Evolutionary conservation across 2,797 vertebrate genomes (phyloP).

Genomic region (Peromyscus melanophrys): DNA sequence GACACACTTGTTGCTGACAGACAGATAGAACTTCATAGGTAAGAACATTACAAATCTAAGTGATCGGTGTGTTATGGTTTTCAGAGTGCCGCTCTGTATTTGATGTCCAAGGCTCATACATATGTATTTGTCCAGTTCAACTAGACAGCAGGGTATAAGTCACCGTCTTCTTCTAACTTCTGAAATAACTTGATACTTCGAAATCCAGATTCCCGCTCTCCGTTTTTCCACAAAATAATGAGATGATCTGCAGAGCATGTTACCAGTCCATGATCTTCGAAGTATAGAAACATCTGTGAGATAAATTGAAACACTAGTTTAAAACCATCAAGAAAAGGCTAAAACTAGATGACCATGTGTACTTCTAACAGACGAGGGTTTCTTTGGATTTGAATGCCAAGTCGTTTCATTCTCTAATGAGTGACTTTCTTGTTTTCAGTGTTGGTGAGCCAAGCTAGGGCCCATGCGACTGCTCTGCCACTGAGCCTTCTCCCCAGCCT

Average conservation of each 20-base stretch:
- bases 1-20: neutral
- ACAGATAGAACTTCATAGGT: conserved; percentile 5
- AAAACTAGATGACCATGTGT: neutral
- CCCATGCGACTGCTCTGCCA: neutral
- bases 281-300: conserved; percentile 96
- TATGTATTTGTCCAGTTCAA: neutral
- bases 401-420: neutral
- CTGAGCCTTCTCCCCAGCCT: neutral
- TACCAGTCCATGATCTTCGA: conserved; percentile 94
- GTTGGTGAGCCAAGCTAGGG: neutral
- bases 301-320: conserved; percentile 70
- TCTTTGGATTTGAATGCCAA: conserved; percentile 7
- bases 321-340: neutral
- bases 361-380: neutral
- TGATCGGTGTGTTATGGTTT: neutral
- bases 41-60: conserved; percentile 25
- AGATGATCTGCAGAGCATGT: conserved; percentile 98
- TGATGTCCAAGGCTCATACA: conserved; percentile 59
- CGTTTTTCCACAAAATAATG: conserved; percentile 97
- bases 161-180: conserved; percentile 94
- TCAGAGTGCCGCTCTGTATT: conserved; percentile 50
- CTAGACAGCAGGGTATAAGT: conserved; percentile 87
- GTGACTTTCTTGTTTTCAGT: neutral
- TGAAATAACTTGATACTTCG: conserved; percentile 95
- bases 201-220: conserved; percentile 94